Conservation (phyloP, 2,888 invertebrate species). For the Luperina testacea region DNA sequence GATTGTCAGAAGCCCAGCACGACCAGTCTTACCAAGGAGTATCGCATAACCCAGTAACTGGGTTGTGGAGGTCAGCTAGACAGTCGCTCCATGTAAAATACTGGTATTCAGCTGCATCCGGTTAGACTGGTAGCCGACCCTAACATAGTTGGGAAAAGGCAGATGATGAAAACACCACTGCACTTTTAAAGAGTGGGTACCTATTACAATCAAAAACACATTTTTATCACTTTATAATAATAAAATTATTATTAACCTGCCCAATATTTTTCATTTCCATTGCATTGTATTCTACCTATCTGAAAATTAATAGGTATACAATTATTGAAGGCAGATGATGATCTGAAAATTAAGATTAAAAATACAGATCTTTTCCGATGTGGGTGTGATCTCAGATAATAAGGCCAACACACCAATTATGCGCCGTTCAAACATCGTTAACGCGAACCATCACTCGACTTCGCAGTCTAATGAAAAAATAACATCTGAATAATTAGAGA, state of each 20-base stretch:
- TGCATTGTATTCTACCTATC: background rate
- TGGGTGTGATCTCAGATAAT: constrained; percentile 43
- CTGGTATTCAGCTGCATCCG: no score
- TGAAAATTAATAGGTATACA: background rate
- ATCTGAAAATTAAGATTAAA: constrained; percentile 19
- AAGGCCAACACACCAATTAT: constrained; percentile 46
- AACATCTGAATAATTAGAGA: constrained; percentile 60
- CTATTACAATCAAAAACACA: background rate
- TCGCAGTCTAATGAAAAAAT: constrained; percentile 58
- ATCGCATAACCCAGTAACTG: no score
- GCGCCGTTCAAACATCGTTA: constrained; percentile 47
- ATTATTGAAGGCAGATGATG: background rate
- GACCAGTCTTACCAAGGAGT: no score
- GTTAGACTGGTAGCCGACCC: no score
- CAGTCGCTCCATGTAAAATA: no score
- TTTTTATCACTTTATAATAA: background rate
- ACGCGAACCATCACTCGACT: constrained; percentile 44
- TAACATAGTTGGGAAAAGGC: no score
- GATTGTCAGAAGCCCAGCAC: no score
- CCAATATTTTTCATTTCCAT: background rate
- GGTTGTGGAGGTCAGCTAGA: no score
- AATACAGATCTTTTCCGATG: constrained; percentile 20
- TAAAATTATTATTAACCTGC: no score
- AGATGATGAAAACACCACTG: background rate
- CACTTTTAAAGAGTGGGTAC: background rate